Base-by-base conservation (phyloP, 1,140 invertebrate genomes). In the Sinonovacula constricta region DNA sequence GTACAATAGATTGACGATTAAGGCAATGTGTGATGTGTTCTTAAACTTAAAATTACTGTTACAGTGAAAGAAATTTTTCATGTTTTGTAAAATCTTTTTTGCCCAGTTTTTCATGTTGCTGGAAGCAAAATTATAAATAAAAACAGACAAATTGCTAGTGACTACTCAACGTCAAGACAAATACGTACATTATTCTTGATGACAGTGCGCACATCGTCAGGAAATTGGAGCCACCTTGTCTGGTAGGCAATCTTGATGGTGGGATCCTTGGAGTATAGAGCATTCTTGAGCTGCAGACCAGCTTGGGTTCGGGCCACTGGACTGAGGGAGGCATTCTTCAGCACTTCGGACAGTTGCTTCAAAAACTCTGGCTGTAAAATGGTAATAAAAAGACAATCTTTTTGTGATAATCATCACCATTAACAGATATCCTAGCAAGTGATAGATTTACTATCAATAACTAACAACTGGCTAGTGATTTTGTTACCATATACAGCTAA, bases 201-300 rank as follows among this genome's bases (percentile, higher is more conserved):
- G 87, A 96, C 96, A 79, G 92, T 93, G 67, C 97, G 93, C 15
- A 96, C 95, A 72, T 98, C 97, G 85, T 94, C 94, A 24, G 96
- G 94, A 88, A 99, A 95, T 26, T 93, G 92, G 15, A 98, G 93
- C 98, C 98, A 99, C 88, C 97, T 92, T 81, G 97, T 94, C 89
- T 98, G 96, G 89, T 98, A 97, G 77, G 95, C 94, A 59, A 92
- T 88, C 91, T 96, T 96, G 66, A 97, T 92, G 36, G 92, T 93
- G 33, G 93, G 91, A 92, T 99, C 98, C 93, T 99, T 99, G 65
- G 98, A 98, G 63, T 97, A 98, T 28, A 99, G 93, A 83, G 97
- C 95, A 93, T 99, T 99, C 92, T 99, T 99, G 14, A 99, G 93
- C 91, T 99, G 98, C 57, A 99, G 92, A 85, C 98, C 98, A 81